Evolutionary conservation across 2,797 vertebrate genomes (phyloP).

Genomic region (Melanotaenia nigrans): DNA sequence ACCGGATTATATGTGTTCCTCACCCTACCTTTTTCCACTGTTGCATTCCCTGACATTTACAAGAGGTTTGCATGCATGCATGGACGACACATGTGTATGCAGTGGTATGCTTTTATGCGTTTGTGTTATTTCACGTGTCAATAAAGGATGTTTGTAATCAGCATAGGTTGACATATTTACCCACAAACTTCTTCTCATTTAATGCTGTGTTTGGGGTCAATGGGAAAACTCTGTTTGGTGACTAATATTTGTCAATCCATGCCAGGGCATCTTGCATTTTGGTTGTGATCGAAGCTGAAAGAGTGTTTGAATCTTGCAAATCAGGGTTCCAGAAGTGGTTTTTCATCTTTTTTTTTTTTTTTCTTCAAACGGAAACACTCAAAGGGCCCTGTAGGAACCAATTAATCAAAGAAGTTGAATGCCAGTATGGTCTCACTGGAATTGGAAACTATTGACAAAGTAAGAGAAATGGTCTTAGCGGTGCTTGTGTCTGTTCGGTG

Average conservation of each 20-base stretch:
- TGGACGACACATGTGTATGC: background rate
- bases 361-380: conserved; percentile 42
- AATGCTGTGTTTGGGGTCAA: conserved; percentile 42
- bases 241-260: conserved; percentile 32
- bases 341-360: conserved; percentile 25
- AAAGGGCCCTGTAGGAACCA: conserved; percentile 53
- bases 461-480: conserved; percentile 34
- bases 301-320: conserved; percentile 44
- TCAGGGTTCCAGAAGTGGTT: conserved; percentile 28
- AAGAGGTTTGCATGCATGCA: conserved; percentile 20
- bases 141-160: conserved; percentile 64
- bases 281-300: conserved; percentile 24
- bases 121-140: conserved; percentile 34
- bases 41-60: conserved; percentile 52
- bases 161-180: conserved; percentile 51
- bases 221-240: conserved; percentile 49
- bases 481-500: conserved; percentile 18
- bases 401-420: conserved; percentile 56
- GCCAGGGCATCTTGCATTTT: conserved; percentile 47
- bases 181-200: conserved; percentile 44
- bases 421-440: conserved; percentile 52
- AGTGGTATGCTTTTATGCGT: conserved; percentile 1
- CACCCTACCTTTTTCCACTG: conserved; percentile 67
- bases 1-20: conserved; percentile 58
- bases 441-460: conserved; percentile 47